Conservation (phyloP, 1,140 invertebrate genomes). For the Eumaeus atala region DNA sequence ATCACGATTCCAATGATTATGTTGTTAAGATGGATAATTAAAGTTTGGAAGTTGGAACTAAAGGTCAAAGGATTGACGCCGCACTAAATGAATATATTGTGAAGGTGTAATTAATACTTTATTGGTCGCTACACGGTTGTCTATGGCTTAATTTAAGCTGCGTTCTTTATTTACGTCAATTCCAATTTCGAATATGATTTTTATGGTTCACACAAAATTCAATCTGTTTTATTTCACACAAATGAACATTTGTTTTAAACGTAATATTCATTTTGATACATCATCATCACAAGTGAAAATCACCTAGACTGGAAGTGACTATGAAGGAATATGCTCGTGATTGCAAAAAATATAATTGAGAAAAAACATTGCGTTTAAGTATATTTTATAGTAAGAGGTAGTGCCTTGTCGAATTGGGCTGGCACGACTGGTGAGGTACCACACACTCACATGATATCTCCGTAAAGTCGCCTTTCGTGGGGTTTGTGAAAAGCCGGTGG, state of each 20-base stretch:
- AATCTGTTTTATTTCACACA: constrained; percentile 2
- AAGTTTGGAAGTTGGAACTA: constrained; percentile 57
- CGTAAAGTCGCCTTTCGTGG: too few species aligned
- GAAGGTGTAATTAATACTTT: constrained; percentile 27
- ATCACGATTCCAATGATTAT: constrained; percentile 62
- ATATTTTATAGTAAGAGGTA: too few species aligned
- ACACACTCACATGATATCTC: too few species aligned
- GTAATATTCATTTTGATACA: not conserved
- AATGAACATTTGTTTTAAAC: not conserved
- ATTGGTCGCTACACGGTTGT: constrained; percentile 22
- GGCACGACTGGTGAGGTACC: too few species aligned
- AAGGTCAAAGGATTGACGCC: constrained; percentile 34
- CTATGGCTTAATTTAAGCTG: constrained; percentile 18
- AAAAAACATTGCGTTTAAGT: too few species aligned
- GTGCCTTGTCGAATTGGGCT: too few species aligned
- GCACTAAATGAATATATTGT: constrained; percentile 14
- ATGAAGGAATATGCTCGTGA: too few species aligned
- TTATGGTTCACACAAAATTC: constrained; percentile 1
- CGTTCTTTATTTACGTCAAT: constrained; percentile 4
- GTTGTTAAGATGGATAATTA: constrained; percentile 69
- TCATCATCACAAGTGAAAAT: too few species aligned
- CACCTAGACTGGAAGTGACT: too few species aligned
- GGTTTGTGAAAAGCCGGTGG: too few species aligned
- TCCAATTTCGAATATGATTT: constrained; percentile 5
- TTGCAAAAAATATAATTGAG: too few species aligned